Evolutionary conservation across 2,888 invertebrate species (phyloP), one percentile per base, ranked within the genome.

Genomic region (Plebejus anna): DNA sequence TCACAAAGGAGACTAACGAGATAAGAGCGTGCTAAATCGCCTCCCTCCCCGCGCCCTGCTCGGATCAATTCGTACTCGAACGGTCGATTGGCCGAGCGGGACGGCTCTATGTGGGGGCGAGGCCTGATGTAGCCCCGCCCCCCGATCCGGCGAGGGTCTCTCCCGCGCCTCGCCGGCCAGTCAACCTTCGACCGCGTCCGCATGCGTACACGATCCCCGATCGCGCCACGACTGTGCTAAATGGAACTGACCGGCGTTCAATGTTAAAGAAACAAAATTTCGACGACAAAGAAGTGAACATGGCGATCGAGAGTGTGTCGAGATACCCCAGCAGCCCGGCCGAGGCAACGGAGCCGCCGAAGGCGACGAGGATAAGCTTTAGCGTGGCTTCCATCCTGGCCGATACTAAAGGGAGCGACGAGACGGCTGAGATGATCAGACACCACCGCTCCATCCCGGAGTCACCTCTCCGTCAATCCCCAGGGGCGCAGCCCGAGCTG

Each of bases 331-430:
- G 95, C 90, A 94, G 95, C 88, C 95, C 95, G 80, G 95, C 95
- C 84, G 95, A 95, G 86, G 95, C 95, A 80, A 95, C 95, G 81
- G 95, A 92, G 78, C 92, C 92, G 1, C 92, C 94, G 22, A 96
- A 96, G 85, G 94, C 95, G 79, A 95, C 96, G 80, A 94, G 96
- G 83, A 96, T 96, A 85, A 96, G 96, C 90, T 98, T 98, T 94
- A 97, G 98, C 90, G 98, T 98, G 81, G 97, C 98, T 6, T 97
- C 98, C 0, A 95, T 98, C 80, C 91, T 98, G 81, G 96, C 97
- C 22, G 98, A 98, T 84, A 96, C 95, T 2, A 94, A 91, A 77
- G 94, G 94, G 77, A 89, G 83, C 36, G 88, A 94, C 79, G 90
- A 90, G 78, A 90, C 92, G 36, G 89, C 93, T 51, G 91, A 94